Evolutionary conservation across 2,888 invertebrate genomes (phyloP).

Genomic region (Cataglyphis altisquamis): DNA sequence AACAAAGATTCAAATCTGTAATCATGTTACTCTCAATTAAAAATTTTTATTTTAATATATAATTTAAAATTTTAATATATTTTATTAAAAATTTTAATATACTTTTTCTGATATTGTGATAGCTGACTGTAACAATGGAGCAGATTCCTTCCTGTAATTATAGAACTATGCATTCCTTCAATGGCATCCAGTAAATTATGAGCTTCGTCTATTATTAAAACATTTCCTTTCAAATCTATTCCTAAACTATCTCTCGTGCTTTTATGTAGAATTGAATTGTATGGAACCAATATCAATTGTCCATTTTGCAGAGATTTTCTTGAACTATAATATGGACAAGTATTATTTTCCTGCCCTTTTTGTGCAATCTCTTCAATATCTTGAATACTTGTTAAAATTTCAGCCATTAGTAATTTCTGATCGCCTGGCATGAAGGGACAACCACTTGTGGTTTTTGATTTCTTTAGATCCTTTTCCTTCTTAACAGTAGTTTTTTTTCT

Average conservation of each 20-base stretch:
- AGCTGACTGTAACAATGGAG: constrained; percentile 89
- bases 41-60: constrained; percentile 21
- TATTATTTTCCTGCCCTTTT: constrained; percentile 90
- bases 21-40: constrained; percentile 50
- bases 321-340: constrained; percentile 98
- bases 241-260: constrained; percentile 89
- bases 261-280: constrained; percentile 93
- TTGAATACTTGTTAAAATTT: constrained; percentile 90
- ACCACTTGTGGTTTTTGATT: constrained; percentile 88
- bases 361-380: constrained; percentile 96
- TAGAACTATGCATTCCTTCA: constrained; percentile 93
- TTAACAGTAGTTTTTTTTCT: constrained; percentile 88
- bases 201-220: constrained; percentile 98
- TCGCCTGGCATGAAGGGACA: constrained; percentile 89
- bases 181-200: constrained; percentile 98
- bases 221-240: constrained; percentile 90
- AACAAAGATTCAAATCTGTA: constrained; percentile 90
- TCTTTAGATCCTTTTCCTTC: constrained; percentile 90
- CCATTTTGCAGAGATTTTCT: constrained; percentile 94
- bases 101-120: constrained; percentile 90
- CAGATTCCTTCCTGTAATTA: constrained; percentile 90
- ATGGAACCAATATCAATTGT: constrained; percentile 93
- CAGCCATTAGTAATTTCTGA: constrained; percentile 89
- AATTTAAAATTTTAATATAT: background rate
- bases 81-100: background rate